A percentile compares a stretch with the other conserved stretches of the same genome.
Conservation (phyloP, 2,888 invertebrate species). For the Drosophila algonquin region DNA sequence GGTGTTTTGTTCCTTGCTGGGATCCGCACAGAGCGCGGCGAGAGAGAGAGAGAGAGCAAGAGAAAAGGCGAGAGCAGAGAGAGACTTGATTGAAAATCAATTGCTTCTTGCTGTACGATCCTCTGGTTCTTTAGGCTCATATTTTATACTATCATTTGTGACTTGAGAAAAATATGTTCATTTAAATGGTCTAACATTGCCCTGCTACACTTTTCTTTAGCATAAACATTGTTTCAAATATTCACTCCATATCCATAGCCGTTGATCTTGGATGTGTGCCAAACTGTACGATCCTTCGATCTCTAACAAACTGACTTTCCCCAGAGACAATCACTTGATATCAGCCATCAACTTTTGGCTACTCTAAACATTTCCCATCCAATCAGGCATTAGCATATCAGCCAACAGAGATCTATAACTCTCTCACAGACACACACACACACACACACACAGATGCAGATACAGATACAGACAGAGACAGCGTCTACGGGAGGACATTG, state of each 20-base stretch:
- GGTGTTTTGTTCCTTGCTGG: conserved; percentile 49
- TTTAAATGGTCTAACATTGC: not conserved
- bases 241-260: not conserved
- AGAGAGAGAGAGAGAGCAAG: not conserved
- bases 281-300: not conserved
- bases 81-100: too few relatives aligned
- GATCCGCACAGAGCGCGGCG: not conserved
- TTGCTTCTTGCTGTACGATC: too few relatives aligned
- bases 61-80: not conserved
- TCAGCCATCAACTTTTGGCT: conserved; percentile 17
- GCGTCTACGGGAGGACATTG: conserved; percentile 29
- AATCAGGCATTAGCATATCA: conserved; percentile 67
- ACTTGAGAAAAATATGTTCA: too few relatives aligned
- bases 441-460: not conserved
- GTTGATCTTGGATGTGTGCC: not conserved
- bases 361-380: conserved; percentile 20
- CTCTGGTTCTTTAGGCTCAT: too few relatives aligned
- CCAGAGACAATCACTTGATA: conserved; percentile 3
- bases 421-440: conserved; percentile 13
- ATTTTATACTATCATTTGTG: too few relatives aligned
- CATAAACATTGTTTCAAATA: not conserved
- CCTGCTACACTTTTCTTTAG: not conserved
- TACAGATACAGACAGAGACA: not conserved
- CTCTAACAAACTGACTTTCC: conserved; percentile 3
- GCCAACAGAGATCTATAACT: conserved; percentile 63